Evolutionary conservation across 2,888 invertebrate genomes (phyloP), one percentile per base, ranked within the genome.

Genomic region (Thera britannica): DNA sequence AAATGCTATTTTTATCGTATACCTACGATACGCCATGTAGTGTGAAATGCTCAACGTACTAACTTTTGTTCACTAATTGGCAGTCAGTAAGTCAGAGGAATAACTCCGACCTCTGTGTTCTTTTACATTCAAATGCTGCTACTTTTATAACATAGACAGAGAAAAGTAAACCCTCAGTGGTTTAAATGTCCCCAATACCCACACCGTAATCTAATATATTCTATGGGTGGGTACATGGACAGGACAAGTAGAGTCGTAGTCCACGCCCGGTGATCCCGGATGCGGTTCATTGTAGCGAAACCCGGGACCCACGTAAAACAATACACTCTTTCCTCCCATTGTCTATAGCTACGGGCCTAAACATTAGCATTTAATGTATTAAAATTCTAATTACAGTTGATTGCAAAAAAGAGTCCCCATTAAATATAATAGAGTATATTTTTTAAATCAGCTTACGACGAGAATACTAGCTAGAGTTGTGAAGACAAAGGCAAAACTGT

Each of bases 201-300:
- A 58, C 65, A 57, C 49, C 55, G 46, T 65, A 70, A 68, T 70
- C 77, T 80, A 82, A 83, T 83, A 73, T 83, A 82, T 83, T 82
- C 77, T 74, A 77, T 76, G 77, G 82, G 78, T 75, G 73, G 67
- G 70, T 76, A 78, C 80, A 23, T 1, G 23, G 23, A 23, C 70
- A 70, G 62, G 67, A 62, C 67, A 56, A 57, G 58, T 57, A 58
- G 57, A 61, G 72, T 72, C 67, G 56, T 44, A 70, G 76, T 78
- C 83, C 82, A 80, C 85, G 80, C 78, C 84, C 83, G 84, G 81
- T 74, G 84, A 83, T 85, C 83, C 91, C 92, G 93, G 92, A 93
- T 88, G 92, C 91, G 80, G 83, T 81, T 89, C 92, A 93, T 92
- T 92, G 91, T 92, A 93, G 92, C 93, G 93, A 93, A 93, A 93